Conservation (phyloP, 2,113 vertebrate species). For the Xenopus borealis region DNA sequence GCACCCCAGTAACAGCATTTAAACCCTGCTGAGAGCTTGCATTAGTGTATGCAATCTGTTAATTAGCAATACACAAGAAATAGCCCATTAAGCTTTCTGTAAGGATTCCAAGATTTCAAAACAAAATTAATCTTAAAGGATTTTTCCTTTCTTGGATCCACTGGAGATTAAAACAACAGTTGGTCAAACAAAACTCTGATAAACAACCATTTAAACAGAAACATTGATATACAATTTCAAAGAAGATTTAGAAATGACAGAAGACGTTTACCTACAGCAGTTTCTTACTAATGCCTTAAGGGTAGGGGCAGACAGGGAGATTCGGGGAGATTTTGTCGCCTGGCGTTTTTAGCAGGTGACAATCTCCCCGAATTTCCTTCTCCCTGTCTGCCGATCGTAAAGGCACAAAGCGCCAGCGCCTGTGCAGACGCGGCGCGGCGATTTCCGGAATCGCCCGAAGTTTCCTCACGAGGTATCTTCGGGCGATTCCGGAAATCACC, state of each 20-base stretch:
- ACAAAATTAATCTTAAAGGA: slow-evolving; percentile 56
- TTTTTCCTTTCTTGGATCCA: slow-evolving; percentile 41
- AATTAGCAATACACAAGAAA: slow-evolving; percentile 53
- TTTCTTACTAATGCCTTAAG: neutral
- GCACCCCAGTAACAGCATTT: slow-evolving; percentile 44
- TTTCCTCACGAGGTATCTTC: no score
- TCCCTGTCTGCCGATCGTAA: no score
- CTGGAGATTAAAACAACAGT: slow-evolving; percentile 43
- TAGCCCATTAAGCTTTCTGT: slow-evolving; percentile 47
- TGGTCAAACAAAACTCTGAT: slow-evolving; percentile 38
- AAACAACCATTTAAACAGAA: slow-evolving; percentile 29
- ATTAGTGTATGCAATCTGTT: slow-evolving; percentile 51
- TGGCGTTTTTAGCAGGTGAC: no score
- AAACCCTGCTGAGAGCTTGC: slow-evolving; percentile 46
- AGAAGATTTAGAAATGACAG: slow-evolving; percentile 4
- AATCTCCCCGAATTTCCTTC: no score
- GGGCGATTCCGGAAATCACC: no score
- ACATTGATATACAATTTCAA: slow-evolving; percentile 38
- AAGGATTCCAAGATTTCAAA: slow-evolving; percentile 48
- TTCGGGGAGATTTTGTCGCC: no score
- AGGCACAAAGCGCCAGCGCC: no score
- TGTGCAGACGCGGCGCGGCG: no score
- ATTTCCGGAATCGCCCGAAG: no score
- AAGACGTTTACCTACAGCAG: neutral
- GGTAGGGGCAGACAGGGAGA: no score